phyloP scores from a whole-genome alignment of 2,797 vertebrate genomes.

The Salmo trutta region DNA sequence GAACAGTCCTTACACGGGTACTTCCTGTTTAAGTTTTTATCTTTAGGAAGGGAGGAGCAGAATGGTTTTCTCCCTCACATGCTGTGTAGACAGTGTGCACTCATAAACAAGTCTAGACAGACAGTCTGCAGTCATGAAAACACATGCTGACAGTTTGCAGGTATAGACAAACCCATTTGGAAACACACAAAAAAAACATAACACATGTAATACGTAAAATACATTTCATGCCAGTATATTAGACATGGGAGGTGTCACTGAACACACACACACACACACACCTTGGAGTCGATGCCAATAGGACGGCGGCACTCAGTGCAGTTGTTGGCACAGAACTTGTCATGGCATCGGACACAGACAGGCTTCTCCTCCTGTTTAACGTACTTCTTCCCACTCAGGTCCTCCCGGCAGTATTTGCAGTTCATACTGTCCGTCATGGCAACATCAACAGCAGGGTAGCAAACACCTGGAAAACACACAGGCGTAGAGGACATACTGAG shows the following conservation, averaged over 20 bases:
- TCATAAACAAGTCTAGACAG: not conserved
- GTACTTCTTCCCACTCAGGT: conserved; percentile 89
- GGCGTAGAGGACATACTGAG: not conserved
- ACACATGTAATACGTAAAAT: not conserved
- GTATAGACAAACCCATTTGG: not conserved
- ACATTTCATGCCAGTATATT: not conserved
- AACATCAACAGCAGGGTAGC: conserved; percentile 27
- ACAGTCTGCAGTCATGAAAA: not conserved
- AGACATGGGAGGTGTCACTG: not conserved
- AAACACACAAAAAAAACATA: not conserved
- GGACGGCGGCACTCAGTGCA: conserved; percentile 89
- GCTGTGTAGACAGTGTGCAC: not conserved
- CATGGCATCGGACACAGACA: conserved; percentile 92
- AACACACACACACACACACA: conserved; percentile 29
- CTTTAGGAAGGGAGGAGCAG: too few species aligned
- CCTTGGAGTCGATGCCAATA: conserved; percentile 92
- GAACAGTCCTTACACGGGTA: too few species aligned
- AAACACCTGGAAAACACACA: conserved; percentile 6
- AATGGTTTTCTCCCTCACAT: not conserved
- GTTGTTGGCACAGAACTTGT: conserved; percentile 93
- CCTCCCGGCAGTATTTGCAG: conserved; percentile 91
- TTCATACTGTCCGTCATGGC: conserved; percentile 87
- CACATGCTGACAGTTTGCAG: not conserved
- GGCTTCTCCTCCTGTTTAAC: conserved; percentile 87
- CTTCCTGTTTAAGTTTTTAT: too few species aligned